Percentiles rank a stretch among this genome's conserved stretches.
These are phyloP conservation scores for Hermetia illucens DNA, from an alignment of 1,140 invertebrate genomes.

Conservation along the genomic window DNA sequence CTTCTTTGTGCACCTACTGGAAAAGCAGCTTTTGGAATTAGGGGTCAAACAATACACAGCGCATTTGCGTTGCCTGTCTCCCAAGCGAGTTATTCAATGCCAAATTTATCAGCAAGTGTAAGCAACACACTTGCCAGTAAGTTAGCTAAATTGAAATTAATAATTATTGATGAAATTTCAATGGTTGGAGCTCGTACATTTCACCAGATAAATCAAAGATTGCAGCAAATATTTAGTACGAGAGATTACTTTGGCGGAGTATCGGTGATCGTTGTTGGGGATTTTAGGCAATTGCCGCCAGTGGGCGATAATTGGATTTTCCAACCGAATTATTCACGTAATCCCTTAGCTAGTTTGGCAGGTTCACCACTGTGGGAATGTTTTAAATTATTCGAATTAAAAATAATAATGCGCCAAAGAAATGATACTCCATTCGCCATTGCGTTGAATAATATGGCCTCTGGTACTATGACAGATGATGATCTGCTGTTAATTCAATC, in stretches of 20 bases:
- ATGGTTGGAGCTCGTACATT: conserved; percentile 21
- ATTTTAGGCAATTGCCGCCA: conserved; percentile 15
- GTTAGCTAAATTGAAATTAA: conserved; percentile 15
- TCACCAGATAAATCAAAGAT: conserved; percentile 13
- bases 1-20: conserved; percentile 14
- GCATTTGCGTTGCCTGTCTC: conserved; percentile 20
- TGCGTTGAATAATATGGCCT: conserved; percentile 12
- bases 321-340: neutral
- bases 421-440: conserved; percentile 10
- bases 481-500: too few relatives aligned
- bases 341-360: neutral
- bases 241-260: conserved; percentile 14
- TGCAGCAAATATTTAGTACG: conserved; percentile 22
- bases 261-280: conserved; percentile 14
- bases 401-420: conserved; percentile 14
- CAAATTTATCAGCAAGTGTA: conserved; percentile 8
- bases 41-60: conserved; percentile 20
- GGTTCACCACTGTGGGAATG: conserved; percentile 5
- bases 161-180: conserved; percentile 30
- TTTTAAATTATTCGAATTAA: conserved; percentile 9
- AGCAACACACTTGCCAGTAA: conserved; percentile 11
- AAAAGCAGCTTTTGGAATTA: conserved; percentile 23
- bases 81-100: conserved; percentile 7
- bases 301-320: conserved; percentile 7
- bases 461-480: conserved; percentile 6